phyloP scores from a whole-genome alignment of 2,888 invertebrate species.

The Xestia ashworthii region DNA sequence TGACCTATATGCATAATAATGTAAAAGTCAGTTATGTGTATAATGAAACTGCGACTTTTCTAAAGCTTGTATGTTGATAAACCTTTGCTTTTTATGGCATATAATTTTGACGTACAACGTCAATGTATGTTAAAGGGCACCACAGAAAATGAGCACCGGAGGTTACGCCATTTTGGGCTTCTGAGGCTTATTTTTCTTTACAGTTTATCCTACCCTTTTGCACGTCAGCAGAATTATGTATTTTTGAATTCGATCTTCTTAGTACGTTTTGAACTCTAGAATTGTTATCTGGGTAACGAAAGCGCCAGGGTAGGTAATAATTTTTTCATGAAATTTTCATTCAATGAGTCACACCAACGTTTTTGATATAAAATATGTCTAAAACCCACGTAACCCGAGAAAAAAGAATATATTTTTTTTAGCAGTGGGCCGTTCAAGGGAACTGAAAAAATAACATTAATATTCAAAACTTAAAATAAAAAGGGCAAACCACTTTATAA shows the following conservation, averaged over 20 bases:
- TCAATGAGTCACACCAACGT: no score
- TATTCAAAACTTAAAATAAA: no score
- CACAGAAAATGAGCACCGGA: neutral
- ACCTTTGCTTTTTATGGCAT: conserved; percentile 12
- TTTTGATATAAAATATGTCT: no score
- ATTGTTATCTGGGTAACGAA: neutral
- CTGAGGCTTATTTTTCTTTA: neutral
- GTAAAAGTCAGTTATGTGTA: neutral
- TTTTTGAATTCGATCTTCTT: neutral
- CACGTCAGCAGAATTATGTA: neutral
- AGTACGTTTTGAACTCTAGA: neutral
- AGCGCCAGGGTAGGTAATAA: no score
- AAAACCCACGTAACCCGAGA: no score
- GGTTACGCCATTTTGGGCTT: neutral
- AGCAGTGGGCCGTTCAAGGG: no score
- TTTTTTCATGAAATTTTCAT: no score
- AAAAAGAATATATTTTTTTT: no score
- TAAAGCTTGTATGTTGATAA: neutral
- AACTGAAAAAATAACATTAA: no score
- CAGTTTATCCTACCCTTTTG: neutral
- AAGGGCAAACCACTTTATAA: no score
- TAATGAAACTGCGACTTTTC: neutral
- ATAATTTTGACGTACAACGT: neutral
- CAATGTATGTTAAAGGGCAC: neutral
- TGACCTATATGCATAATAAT: conserved; percentile 50